Evolutionary conservation across 2,797 vertebrate species (phyloP).

Genomic region (Phataginus tricuspis): DNA sequence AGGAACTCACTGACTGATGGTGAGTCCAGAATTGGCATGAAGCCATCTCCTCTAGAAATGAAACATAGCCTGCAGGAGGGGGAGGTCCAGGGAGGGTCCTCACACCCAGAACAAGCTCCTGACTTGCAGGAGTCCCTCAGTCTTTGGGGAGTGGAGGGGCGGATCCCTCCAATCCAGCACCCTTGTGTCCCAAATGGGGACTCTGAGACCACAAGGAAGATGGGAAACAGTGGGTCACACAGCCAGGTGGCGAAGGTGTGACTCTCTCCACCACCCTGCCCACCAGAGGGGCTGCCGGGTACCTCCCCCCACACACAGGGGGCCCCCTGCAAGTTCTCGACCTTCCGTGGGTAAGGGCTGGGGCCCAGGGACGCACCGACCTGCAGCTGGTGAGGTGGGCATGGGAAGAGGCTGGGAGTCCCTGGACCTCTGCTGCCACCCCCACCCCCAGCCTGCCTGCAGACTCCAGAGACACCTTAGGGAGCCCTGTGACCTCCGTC

Average conservation of each 20-base stretch:
- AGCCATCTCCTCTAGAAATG: neutral
- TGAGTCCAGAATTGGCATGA: fast-evolving
- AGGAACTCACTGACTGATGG: fast-evolving
- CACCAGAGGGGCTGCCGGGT: too few relatives aligned
- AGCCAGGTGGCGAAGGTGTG: fast-evolving
- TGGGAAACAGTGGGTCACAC: neutral
- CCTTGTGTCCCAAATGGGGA: neutral
- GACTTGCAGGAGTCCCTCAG: fast-evolving
- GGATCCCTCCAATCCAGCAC: neutral
- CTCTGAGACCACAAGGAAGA: neutral
- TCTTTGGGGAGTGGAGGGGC: too few relatives aligned
- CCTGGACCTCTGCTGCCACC: fast-evolving
- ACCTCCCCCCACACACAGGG: neutral
- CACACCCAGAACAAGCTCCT: neutral
- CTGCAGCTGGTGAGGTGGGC: fast-evolving
- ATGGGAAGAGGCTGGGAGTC: too few relatives aligned
- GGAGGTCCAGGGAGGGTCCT: neutral
- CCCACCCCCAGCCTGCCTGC: neutral
- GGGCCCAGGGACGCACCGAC: fast-evolving
- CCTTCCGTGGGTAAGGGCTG: neutral
- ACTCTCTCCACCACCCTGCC: neutral
- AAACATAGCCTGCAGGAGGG: fast-evolving
- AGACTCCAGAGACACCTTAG: neutral
- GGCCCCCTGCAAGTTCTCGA: neutral
- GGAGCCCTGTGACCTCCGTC: neutral